Conservation (phyloP, 2,888 invertebrate species). For the Pyrochroa serraticornis region DNA sequence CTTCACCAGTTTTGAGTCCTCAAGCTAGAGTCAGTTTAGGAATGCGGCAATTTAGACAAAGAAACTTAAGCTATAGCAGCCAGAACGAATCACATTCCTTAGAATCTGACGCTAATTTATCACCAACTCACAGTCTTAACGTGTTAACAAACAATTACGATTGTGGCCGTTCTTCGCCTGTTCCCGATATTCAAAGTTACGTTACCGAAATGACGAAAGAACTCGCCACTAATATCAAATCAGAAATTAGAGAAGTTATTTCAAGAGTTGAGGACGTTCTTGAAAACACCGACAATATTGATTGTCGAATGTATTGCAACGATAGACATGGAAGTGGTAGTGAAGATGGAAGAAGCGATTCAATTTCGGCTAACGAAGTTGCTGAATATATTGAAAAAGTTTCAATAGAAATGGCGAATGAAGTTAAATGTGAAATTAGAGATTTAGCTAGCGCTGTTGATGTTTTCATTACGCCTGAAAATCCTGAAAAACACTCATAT, state of each 20-base stretch:
- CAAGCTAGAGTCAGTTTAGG: conserved; percentile 70
- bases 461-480: conserved; percentile 58
- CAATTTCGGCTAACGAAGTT: conserved; percentile 76
- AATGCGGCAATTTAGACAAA: conserved; percentile 61
- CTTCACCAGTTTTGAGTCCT: conserved; percentile 65
- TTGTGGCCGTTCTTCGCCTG: conserved; percentile 63
- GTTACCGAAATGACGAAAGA: conserved; percentile 80
- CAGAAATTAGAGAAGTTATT: conserved; percentile 80
- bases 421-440: conserved; percentile 78
- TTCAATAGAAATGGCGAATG: conserved; percentile 78
- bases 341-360: conserved; percentile 70
- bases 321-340: conserved; percentile 60
- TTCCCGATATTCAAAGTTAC: conserved; percentile 74
- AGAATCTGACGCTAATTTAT: conserved; percentile 60
- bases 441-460: conserved; percentile 77
- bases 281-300: conserved; percentile 69
- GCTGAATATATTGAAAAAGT: conserved; percentile 80
- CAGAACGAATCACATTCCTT: conserved; percentile 74
- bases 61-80: conserved; percentile 74
- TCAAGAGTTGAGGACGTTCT: conserved; percentile 80
- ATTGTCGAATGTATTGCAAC: conserved; percentile 51
- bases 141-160: conserved; percentile 62
- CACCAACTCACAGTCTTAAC: conserved; percentile 59
- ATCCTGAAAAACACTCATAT: conserved; percentile 48
- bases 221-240: conserved; percentile 80